Evolutionary conservation across 2,113 vertebrate species (phyloP), one percentile per base, ranked within the genome.

Genomic region (Mesitornis unicolor): DNA sequence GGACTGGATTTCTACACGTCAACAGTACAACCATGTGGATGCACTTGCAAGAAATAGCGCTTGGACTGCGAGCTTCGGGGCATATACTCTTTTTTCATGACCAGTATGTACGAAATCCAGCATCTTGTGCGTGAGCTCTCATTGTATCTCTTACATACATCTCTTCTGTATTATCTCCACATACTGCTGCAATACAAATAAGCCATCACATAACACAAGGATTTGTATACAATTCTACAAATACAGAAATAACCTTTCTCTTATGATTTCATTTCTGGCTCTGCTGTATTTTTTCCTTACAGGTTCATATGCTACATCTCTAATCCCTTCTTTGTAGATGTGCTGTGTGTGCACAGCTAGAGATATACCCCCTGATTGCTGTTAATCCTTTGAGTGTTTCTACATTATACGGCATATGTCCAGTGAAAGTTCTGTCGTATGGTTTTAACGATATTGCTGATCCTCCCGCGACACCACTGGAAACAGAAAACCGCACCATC

Each of bases 371-470:
- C 40, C 5, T 50, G 69, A 94, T 63, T 82, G 91, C 79, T 92
- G 81, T 54, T 95, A 95, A 97, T 96, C 91, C 91, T 93, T 56
- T 84, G 84, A 93, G 93, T 89, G 87, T 92, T 95, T 93, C 71
- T 87, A 93, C 70, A 45, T 77, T 83, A 50, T 73, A 48, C 8
- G 33, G 84, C 93, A 87, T 68, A 92, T 80, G 93, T 82, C 93
- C 94, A 93, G 87, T 51, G 87, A 93, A 93, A 84, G 84, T 89
- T 89, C 50, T 89, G 67, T 59, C 4, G 1, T 22, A 17, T n/a
- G 77, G 84, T 59, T 92, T 92, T 87, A 87, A 51, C 4, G 10
- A 47, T 25, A 20, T 60, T 13, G 2, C 74, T 70, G 89, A 69
- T 94, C 54, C 50, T 76, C 77, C 70, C 43, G 89, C 0, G 1